Conservation (phyloP, 2,797 vertebrate genomes). For the Mionectes olivaceus region DNA sequence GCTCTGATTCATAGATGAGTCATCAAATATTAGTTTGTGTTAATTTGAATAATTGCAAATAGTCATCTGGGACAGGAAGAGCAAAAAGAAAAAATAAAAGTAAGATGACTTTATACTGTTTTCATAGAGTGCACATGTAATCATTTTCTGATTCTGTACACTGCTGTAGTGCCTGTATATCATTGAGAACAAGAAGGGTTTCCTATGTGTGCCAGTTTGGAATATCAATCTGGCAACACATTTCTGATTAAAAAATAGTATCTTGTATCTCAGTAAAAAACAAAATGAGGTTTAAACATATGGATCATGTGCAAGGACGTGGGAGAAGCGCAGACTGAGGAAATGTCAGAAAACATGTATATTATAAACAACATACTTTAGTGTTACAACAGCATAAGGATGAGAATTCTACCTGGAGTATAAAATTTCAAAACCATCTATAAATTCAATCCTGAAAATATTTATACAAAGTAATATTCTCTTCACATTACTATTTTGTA, state of each 20-base stretch:
- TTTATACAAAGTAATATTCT: not conserved
- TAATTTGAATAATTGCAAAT: not conserved
- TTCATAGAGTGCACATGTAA: not conserved
- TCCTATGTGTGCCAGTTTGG: not conserved
- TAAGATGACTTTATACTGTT: not conserved
- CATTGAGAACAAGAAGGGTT: not conserved
- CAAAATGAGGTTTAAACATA: not conserved
- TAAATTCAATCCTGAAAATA: not conserved
- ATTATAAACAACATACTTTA: not conserved
- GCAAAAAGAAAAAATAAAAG: not conserved
- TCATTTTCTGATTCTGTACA: not conserved
- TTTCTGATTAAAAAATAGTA: not conserved
- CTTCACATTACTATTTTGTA: not conserved
- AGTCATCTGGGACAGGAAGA: not conserved
- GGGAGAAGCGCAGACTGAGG: not conserved
- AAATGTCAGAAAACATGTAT: not conserved
- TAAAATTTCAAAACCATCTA: not conserved
- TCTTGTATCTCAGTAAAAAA: not conserved
- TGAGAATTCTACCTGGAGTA: not conserved
- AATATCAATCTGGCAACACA: not conserved
- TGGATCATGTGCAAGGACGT: not conserved
- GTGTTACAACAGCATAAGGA: not conserved
- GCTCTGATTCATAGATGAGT: not conserved
- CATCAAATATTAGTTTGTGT: not conserved
- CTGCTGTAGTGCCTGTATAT: not conserved